Evolutionary conservation across 2,797 vertebrate species (phyloP), one percentile per base, ranked within the genome.

Genomic region (Podargus strigoides): DNA sequence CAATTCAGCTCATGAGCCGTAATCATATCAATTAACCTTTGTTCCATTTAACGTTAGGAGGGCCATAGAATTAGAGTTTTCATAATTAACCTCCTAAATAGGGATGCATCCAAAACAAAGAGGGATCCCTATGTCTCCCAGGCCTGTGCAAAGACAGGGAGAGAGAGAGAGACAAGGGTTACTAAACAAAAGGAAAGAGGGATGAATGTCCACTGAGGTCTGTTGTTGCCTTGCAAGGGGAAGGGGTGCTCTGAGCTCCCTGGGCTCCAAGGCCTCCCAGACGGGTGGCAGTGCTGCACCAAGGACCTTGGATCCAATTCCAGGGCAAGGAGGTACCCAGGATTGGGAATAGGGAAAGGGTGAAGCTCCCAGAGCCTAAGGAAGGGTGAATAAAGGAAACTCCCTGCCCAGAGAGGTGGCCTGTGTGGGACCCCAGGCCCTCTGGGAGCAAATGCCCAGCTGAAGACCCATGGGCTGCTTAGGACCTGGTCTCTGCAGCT

Each of bases 1-100:
- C 83, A 91, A 64, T 96, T 95, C 66, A 70, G 90, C 47, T 95
- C 80, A 53, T 76, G 79, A 96, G 91, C 93, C 8, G 12, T 87
- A 94, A 95, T 96, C 92, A 86, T 75, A 94, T 91, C 93, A 95
- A 93, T 97, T 97, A 97, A 96, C 94, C 95, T 96, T 90, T 95
- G 84, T 88, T 93, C 94, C 70, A 91, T 23, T 87, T 90, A 96
- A 90, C 85, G 82, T 95, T 92, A 89, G 84, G 89, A 95, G 49
- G 82, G 60, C 67, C 74, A 70, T 36, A 92, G 81, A 95, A 93
- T 90, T 93, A 90, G 67, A 62, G 64, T 64, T 94, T 95, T 94
- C 15, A 17, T 95, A 96, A 96, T 96, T 97, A 96, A 96, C 89
- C 81, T 95, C 78, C 87, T 73, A 85, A 79, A 84, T 49, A 94